phyloP scores from a whole-genome alignment of 2,888 invertebrate species.

The Cryptus viduatorius region DNA sequence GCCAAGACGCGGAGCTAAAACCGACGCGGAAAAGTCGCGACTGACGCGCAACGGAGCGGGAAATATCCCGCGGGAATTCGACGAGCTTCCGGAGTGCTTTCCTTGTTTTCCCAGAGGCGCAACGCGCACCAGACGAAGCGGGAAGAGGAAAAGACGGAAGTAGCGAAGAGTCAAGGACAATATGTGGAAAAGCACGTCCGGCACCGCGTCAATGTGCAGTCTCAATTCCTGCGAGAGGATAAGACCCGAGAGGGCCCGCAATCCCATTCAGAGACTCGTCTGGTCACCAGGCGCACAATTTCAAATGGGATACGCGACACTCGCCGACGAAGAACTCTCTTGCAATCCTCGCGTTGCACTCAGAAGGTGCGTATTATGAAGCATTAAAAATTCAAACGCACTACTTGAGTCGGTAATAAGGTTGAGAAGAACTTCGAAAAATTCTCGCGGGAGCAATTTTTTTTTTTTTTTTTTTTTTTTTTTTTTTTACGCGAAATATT shows the following conservation, averaged over 20 bases:
- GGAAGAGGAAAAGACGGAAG: slow-evolving; percentile 9
- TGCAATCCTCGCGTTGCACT: slow-evolving; percentile 81
- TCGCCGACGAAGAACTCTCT: slow-evolving; percentile 77
- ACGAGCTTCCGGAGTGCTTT: slow-evolving; percentile 10
- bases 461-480: no score
- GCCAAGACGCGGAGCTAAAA: not conserved
- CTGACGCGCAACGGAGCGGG: not conserved
- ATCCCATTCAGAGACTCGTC: slow-evolving; percentile 81
- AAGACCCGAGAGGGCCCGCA: slow-evolving; percentile 81
- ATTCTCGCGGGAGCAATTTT: no score
- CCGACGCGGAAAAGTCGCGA: not conserved
- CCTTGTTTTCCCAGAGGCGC: not conserved
- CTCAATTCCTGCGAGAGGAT: slow-evolving; percentile 82
- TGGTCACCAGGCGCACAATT: slow-evolving; percentile 80
- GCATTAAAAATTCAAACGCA: not conserved
- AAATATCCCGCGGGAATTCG: not conserved
- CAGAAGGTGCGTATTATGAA: slow-evolving; percentile 74
- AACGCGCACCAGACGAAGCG: not conserved
- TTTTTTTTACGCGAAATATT: no score
- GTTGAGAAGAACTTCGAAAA: no score
- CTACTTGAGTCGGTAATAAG: not conserved
- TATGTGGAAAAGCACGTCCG: slow-evolving; percentile 65
- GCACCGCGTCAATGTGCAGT: slow-evolving; percentile 67
- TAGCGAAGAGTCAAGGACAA: slow-evolving; percentile 41
- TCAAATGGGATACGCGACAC: slow-evolving; percentile 75